phyloP scores from a whole-genome alignment of 2,797 vertebrate genomes.

The Austrolebias charrua region DNA sequence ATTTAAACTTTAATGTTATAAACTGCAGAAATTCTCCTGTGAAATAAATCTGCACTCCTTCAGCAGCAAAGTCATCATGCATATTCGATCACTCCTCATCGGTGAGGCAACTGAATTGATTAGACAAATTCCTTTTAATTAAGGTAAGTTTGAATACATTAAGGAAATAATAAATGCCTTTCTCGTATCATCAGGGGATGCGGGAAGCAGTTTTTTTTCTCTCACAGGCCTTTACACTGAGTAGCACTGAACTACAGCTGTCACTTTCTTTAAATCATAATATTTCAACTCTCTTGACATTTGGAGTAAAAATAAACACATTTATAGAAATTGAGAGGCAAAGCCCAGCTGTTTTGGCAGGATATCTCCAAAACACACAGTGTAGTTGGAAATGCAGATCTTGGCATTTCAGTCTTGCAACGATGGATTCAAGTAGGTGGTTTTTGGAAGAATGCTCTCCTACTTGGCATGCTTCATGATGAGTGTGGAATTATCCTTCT shows the following conservation, averaged over 20 bases:
- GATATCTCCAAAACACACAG: conserved; percentile 49
- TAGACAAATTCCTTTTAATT: conserved; percentile 76
- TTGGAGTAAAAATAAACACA: conserved; percentile 74
- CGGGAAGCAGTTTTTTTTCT: conserved; percentile 31
- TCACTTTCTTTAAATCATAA: conserved; percentile 72
- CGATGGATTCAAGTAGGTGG: conserved; percentile 75
- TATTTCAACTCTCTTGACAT: conserved; percentile 74
- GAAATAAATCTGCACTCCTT: conserved; percentile 36
- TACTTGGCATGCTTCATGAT: conserved; percentile 71
- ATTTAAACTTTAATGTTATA: conserved; percentile 28
- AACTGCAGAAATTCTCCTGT: conserved; percentile 45
- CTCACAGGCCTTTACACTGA: conserved; percentile 55
- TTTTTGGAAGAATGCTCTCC: conserved; percentile 72
- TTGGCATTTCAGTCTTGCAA: conserved; percentile 69
- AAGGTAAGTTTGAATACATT: conserved; percentile 77
- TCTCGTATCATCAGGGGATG: conserved; percentile 65
- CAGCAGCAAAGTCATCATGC: conserved; percentile 51
- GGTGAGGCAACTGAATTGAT: conserved; percentile 77
- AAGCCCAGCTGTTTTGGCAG: conserved; percentile 75
- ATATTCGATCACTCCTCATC: conserved; percentile 69
- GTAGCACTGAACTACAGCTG: conserved; percentile 64
- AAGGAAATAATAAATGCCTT: conserved; percentile 73
- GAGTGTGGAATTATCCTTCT: conserved; percentile 67
- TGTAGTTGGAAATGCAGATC: conserved; percentile 68
- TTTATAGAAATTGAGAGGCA: conserved; percentile 60